A percentile compares a stretch with the other conserved stretches of the same genome.
Evolutionary conservation across 2,888 invertebrate genomes (phyloP).

Genomic region (Agrilus biguttatus): DNA sequence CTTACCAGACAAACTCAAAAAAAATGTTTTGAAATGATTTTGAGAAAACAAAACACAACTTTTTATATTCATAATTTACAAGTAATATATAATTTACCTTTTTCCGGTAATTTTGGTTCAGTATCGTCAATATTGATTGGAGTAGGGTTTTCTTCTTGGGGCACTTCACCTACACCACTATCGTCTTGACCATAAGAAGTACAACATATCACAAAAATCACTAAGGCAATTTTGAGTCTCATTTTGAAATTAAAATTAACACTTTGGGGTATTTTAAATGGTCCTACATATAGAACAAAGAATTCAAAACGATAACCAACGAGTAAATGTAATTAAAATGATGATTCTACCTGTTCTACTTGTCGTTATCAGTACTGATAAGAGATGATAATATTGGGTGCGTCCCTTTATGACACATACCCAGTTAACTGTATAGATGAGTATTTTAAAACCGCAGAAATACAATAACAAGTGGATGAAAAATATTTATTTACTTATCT

Average conservation of each 20-base stretch:
- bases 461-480: too few species aligned
- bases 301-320: too few species aligned
- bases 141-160: background rate
- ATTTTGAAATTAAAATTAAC: slow-evolving; percentile 1
- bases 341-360: slow-evolving; percentile 6
- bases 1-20: too few species aligned
- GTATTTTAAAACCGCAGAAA: too few species aligned
- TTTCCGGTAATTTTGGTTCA: background rate
- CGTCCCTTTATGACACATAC: slow-evolving; percentile 6
- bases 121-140: background rate
- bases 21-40: too few species aligned
- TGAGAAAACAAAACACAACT: too few species aligned
- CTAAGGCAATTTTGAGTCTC: slow-evolving; percentile 1
- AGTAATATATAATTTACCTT: too few species aligned
- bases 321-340: slow-evolving; percentile 1
- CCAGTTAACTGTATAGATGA: background rate
- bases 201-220: slow-evolving; percentile 1
- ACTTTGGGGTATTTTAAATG: background rate
- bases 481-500: too few species aligned
- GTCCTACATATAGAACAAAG: too few species aligned
- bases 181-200: slow-evolving; percentile 1
- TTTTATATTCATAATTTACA: too few species aligned
- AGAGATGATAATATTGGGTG: slow-evolving; percentile 7
- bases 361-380: slow-evolving; percentile 8
- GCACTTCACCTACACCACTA: background rate